phyloP scores from a whole-genome alignment of 2,113 vertebrate genomes.

The Gnathonemus echidnorhynchus region DNA sequence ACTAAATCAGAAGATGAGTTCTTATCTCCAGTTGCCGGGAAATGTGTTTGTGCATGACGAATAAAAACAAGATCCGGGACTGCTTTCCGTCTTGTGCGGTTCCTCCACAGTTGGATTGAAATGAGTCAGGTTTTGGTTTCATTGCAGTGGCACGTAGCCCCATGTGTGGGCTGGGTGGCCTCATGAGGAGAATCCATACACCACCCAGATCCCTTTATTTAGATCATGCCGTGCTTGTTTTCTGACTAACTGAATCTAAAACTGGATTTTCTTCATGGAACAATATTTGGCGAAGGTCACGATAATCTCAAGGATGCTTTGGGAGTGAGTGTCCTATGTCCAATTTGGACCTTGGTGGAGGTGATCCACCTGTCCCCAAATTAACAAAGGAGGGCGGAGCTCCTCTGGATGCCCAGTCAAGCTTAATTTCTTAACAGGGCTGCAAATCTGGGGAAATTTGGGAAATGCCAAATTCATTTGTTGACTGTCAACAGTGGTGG shows the following conservation, averaged over 20 bases:
- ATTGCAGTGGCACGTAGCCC: neutral
- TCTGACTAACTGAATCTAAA: neutral
- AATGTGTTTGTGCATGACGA: neutral
- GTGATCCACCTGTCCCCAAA: neutral
- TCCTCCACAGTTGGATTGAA: neutral
- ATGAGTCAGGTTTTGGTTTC: neutral
- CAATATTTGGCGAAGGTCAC: neutral
- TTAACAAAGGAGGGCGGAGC: too few species aligned
- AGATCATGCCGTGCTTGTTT: neutral
- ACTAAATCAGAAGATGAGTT: neutral
- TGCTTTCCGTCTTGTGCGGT: neutral
- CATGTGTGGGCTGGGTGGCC: neutral
- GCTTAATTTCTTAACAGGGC: neutral
- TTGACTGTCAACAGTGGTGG: neutral
- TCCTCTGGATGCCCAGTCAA: neutral
- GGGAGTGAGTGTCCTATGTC: neutral
- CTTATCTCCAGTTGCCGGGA: neutral
- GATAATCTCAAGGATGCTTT: neutral
- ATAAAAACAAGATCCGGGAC: neutral
- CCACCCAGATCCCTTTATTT: neutral
- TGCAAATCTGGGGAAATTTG: neutral
- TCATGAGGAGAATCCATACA: conserved; percentile 3
- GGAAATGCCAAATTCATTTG: neutral
- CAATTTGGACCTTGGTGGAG: neutral
- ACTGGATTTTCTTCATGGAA: neutral